These are phyloP conservation scores for Asobara japonica DNA, from an alignment of 1,140 invertebrate species.

Conservation along the genomic window DNA sequence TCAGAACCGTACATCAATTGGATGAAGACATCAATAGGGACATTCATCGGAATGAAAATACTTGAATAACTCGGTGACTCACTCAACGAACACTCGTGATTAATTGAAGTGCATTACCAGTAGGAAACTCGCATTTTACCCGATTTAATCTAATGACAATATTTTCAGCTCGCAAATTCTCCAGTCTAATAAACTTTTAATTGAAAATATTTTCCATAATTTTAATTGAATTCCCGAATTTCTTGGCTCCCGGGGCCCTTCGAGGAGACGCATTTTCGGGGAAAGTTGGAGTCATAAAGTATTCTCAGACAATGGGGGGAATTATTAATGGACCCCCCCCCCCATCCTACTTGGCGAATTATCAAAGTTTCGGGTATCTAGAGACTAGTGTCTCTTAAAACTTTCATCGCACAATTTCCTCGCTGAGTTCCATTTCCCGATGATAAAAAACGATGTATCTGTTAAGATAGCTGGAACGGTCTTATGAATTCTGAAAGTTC, in stretches of 20 bases:
- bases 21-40: not conserved
- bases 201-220: conserved; percentile 3
- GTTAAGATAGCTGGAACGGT: too few relatives aligned
- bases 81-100: not conserved
- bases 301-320: not conserved
- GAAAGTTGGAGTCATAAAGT: not conserved
- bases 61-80: not conserved
- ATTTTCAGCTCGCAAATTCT: not conserved
- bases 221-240: not conserved
- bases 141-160: conserved; percentile 3
- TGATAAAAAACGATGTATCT: not conserved
- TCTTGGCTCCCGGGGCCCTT: not conserved
- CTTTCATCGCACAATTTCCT: not conserved
- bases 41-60: not conserved
- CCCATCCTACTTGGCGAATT: conserved; percentile 19
- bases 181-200: conserved; percentile 8
- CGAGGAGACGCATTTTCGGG: not conserved
- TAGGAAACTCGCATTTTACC: not conserved
- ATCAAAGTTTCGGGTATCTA: conserved; percentile 19
- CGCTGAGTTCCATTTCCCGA: not conserved
- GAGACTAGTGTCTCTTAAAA: not conserved
- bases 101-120: not conserved
- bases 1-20: not conserved
- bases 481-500: not conserved
- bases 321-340: conserved; percentile 10